These are phyloP conservation scores for Plebejus anna DNA, from an alignment of 2,888 invertebrate genomes.

Conservation along the genomic window DNA sequence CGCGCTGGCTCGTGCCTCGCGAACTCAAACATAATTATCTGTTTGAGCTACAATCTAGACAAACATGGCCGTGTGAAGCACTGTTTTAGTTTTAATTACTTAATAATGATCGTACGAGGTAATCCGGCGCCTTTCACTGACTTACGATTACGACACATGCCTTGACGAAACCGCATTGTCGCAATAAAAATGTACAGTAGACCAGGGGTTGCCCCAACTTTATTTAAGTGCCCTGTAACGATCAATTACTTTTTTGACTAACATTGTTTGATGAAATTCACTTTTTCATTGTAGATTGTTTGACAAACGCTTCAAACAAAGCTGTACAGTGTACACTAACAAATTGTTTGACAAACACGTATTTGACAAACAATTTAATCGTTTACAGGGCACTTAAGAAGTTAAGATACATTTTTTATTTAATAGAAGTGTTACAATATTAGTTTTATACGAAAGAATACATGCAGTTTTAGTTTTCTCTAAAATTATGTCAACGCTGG, in stretches of 20 bases:
- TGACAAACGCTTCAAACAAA: no score
- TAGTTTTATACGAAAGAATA: background rate
- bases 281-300: no score
- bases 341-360: no score
- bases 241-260: no score
- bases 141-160: conserved; percentile 19
- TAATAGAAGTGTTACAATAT: background rate
- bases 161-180: conserved; percentile 11
- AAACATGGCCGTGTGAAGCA: conserved; percentile 24
- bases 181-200: background rate
- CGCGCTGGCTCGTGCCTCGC: background rate
- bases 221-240: no score
- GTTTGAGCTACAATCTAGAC: conserved; percentile 5
- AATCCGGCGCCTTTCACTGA: conserved; percentile 8
- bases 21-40: conserved; percentile 3
- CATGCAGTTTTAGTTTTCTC: background rate
- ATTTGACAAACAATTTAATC: no score
- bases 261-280: no score
- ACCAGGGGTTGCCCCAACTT: no score
- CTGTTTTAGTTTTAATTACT: conserved; percentile 28
- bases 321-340: no score
- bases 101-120: conserved; percentile 21
- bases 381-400: no score
- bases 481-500: background rate
- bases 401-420: background rate